These are phyloP conservation scores for Tribolium castaneum DNA, from an alignment of 1,140 invertebrate genomes.

Conservation along the genomic window DNA sequence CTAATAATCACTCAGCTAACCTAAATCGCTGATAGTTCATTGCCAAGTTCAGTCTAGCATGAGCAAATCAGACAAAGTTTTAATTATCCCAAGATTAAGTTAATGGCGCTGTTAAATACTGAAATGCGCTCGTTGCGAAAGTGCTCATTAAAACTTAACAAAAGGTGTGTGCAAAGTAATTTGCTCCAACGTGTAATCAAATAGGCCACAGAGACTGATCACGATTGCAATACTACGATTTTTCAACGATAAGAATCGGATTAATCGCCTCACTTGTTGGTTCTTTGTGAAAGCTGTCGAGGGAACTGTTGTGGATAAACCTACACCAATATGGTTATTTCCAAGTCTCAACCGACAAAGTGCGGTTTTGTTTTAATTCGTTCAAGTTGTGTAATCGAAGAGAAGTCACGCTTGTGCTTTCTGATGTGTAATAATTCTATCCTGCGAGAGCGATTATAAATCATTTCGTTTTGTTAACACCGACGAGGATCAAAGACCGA, in stretches of 20 bases:
- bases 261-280: conserved; percentile 37
- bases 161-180: conserved; percentile 5
- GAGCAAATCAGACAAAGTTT: neutral
- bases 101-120: neutral
- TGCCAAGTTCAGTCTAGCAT: neutral
- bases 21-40: neutral
- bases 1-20: neutral
- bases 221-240: conserved; percentile 12
- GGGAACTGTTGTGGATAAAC: neutral
- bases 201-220: conserved; percentile 23
- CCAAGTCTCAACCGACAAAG: neutral
- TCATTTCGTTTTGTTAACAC: neutral
- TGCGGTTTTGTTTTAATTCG: neutral
- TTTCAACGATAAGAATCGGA: conserved; percentile 19
- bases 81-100: neutral
- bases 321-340: neutral
- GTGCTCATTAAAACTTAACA: neutral
- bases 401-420: conserved; percentile 8
- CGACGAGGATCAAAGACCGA: neutral
- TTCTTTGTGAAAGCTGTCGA: conserved; percentile 13
- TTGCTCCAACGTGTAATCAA: conserved; percentile 21
- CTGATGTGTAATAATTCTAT: conserved; percentile 8
- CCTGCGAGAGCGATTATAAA: neutral
- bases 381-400: neutral
- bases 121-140: neutral